Evolutionary conservation across 2,888 invertebrate species (phyloP).

Genomic region (Acanthacorydalis orientalis): DNA sequence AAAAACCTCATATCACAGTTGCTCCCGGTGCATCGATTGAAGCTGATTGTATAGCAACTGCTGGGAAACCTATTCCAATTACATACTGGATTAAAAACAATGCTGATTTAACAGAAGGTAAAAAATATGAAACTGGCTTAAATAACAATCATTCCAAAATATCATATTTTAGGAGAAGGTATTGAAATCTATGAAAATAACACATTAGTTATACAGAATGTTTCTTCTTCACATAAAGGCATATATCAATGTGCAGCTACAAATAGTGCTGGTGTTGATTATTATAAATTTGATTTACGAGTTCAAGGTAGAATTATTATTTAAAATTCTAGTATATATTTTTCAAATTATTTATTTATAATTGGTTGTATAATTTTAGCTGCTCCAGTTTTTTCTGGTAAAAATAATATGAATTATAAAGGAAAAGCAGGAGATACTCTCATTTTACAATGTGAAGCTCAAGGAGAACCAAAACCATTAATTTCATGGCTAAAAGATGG

Average conservation of each 20-base stretch:
- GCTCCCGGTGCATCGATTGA: neutral
- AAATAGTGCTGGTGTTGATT: constrained; percentile 25
- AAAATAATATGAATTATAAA: constrained; percentile 9
- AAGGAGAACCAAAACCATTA: constrained; percentile 26
- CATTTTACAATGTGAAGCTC: constrained; percentile 23
- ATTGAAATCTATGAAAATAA: constrained; percentile 3
- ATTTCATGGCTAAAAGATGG: constrained; percentile 30
- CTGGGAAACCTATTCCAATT: constrained; percentile 38
- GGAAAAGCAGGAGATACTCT: constrained; percentile 19
- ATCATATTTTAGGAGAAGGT: neutral
- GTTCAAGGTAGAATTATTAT: constrained; percentile 22
- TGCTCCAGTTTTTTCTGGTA: constrained; percentile 7
- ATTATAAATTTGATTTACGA: constrained; percentile 18
- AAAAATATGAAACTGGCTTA: neutral
- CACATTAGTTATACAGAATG: constrained; percentile 6
- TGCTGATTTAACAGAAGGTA: neutral
- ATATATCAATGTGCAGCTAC: constrained; percentile 25
- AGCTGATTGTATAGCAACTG: constrained; percentile 22
- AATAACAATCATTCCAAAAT: neutral
- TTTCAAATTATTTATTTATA: neutral
- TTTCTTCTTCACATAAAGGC: constrained; percentile 16
- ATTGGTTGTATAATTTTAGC: constrained; percentile 3
- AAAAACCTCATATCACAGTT: neutral
- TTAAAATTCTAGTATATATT: constrained; percentile 11
- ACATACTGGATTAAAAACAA: constrained; percentile 39